Evolutionary conservation across 2,113 vertebrate species (phyloP), one percentile per base, ranked within the genome.

Genomic region (Recurvirostra avosetta): DNA sequence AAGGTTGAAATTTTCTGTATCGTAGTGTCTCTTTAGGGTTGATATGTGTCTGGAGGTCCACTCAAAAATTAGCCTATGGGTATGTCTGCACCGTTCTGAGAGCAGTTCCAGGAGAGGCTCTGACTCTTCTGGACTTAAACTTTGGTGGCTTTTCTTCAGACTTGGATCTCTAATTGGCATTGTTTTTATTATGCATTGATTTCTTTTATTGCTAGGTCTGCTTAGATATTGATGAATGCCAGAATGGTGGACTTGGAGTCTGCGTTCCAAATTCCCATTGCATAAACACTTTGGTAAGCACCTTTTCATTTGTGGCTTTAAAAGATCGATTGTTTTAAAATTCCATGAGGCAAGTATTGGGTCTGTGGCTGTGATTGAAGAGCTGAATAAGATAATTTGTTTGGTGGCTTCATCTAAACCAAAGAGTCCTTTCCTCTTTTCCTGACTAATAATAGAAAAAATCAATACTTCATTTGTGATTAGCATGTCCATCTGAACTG

Each of bases 221-320:
- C 93, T 80, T 96, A 53, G 99, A 99, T 81, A 97, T 99, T 63
- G 99, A 99, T 77, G 99, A 99, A 97, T 99, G 99, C 96, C 97
- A 96, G 78, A 97, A 92, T 30, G 97, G 95, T 62, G 97, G 98
- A 73, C 98, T 98, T n/a, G 99, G 99, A 95, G 98, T 99, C 4
- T 99, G 99, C 15, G 98, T 98, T 80, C 93, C 98, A 27, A 99
- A 99, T 97, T 99, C 99, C 13, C 86, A 98, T 88, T 99, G 99
- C 94, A 95, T 98, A 95, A 99, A 99, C 97, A 99, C 99, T 34
- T 82, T 98, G 97, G 99, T 99, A 98, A 99, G 98, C 15, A 13
- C 21, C 12, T 82, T 86, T 94, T 93, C 4, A 74, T 88, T 74
- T 75, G 19, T 53, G 20, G 15, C 82, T 97, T 91, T 80, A 25